Evolutionary conservation across 2,888 invertebrate species (phyloP).

Genomic region (Melitaea athalia): DNA sequence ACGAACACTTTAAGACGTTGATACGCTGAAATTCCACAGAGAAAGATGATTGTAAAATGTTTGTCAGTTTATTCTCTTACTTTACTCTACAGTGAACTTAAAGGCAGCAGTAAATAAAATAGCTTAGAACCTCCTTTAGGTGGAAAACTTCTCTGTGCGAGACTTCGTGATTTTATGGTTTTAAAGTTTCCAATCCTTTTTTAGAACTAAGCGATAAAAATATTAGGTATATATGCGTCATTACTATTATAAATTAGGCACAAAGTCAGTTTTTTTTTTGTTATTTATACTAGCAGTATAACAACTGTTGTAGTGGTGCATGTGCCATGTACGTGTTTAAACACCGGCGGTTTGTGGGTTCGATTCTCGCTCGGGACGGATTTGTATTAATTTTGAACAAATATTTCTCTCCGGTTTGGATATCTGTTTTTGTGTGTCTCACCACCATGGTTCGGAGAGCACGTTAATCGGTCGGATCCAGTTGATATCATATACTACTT

Average conservation of each 20-base stretch:
- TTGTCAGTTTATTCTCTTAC: conserved; percentile 6
- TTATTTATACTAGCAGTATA: too few relatives aligned
- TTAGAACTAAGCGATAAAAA: conserved; percentile 9
- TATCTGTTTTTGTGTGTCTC: too few relatives aligned
- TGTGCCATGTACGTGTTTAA: too few relatives aligned
- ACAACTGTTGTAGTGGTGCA: too few relatives aligned
- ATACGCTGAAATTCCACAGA: not conserved
- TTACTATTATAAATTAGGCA: not conserved
- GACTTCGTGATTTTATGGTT: conserved; percentile 13
- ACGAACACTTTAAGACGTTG: not conserved
- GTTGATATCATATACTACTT: too few relatives aligned
- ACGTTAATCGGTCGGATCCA: too few relatives aligned
- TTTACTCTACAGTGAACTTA: not conserved
- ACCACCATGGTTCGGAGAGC: too few relatives aligned
- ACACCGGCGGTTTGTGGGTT: too few relatives aligned
- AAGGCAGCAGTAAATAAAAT: conserved; percentile 20
- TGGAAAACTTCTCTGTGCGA: conserved; percentile 22
- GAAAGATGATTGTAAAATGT: not conserved
- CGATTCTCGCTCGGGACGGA: too few relatives aligned
- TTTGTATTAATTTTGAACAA: too few relatives aligned
- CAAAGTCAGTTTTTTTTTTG: not conserved
- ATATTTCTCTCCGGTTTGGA: too few relatives aligned
- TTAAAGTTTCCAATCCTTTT: conserved; percentile 21
- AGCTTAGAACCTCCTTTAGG: conserved; percentile 23
- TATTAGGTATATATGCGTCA: not conserved